phyloP scores from a whole-genome alignment of 2,113 vertebrate species.

The Dipodomys spectabilis region DNA sequence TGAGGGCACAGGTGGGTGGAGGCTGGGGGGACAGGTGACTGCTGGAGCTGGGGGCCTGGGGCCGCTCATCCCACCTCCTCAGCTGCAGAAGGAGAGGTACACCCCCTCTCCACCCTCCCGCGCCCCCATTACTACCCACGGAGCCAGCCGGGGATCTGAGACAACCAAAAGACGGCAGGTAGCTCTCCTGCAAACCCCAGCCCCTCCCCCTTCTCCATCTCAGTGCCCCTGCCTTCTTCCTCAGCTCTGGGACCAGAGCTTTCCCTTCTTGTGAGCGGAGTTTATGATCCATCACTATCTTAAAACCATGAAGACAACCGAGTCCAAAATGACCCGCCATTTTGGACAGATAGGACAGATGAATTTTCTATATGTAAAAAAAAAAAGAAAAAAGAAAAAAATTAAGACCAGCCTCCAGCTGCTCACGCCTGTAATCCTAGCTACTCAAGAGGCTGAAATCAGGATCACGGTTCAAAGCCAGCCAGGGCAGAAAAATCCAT shows the following conservation, averaged over 20 bases:
- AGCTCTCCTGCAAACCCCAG: background rate
- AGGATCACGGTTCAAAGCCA: no score
- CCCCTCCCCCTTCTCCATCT: background rate
- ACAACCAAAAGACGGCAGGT: background rate
- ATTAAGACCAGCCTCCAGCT: no score
- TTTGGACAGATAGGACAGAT: background rate
- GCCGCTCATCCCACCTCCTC: background rate
- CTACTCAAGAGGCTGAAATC: no score
- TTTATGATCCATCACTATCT: background rate
- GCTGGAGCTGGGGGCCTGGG: background rate
- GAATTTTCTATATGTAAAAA: background rate
- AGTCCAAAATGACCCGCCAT: no score
- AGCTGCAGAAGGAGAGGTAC: background rate
- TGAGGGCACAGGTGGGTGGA: background rate
- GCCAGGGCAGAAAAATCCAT: background rate
- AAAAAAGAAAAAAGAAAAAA: background rate
- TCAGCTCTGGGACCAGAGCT: background rate
- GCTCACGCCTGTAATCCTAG: no score
- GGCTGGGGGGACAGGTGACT: background rate
- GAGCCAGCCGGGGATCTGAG: slow-evolving; percentile 58
- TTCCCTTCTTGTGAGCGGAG: background rate
- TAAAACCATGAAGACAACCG: background rate
- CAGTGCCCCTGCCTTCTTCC: background rate
- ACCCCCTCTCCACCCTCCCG: background rate
- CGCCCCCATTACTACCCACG: background rate